phyloP scores from a whole-genome alignment of 2,888 invertebrate genomes.

The Apantesis nais region DNA sequence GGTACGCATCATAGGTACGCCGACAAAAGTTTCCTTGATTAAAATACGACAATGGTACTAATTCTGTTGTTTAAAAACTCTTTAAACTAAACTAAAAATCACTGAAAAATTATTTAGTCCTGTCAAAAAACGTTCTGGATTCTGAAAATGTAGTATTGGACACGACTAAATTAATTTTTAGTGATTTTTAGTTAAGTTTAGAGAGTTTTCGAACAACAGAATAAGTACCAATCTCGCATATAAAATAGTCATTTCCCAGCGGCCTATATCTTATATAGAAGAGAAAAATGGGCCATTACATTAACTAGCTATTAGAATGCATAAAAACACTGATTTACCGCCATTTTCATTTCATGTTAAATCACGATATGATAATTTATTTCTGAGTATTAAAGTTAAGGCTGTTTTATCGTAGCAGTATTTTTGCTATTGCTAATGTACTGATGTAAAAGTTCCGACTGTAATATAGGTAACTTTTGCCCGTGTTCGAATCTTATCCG shows the following conservation, averaged over 20 bases:
- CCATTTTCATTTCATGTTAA: not conserved
- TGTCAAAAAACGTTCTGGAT: too few species aligned
- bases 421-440: not conserved
- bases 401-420: not conserved
- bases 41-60: constrained; percentile 28
- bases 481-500: too few species aligned
- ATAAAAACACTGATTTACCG: constrained; percentile 21
- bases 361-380: not conserved
- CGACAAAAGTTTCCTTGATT: constrained; percentile 25
- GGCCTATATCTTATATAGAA: constrained; percentile 26
- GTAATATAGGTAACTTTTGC: too few species aligned
- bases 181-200: too few species aligned
- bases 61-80: too few species aligned
- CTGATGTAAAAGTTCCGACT: not conserved
- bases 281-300: constrained; percentile 36
- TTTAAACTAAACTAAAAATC: too few species aligned
- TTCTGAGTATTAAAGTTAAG: not conserved
- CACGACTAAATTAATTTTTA: too few species aligned
- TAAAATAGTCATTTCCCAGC: constrained; percentile 21
- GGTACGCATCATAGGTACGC: too few species aligned
- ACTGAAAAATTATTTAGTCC: too few species aligned
- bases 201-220: too few species aligned
- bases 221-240: constrained; percentile 13
- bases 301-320: constrained; percentile 28
- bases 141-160: too few species aligned